A percentile compares a stretch with the other conserved stretches of the same genome.
phyloP scores from a whole-genome alignment of 1,140 invertebrate genomes.

The Caenorhabditis remanei region DNA sequence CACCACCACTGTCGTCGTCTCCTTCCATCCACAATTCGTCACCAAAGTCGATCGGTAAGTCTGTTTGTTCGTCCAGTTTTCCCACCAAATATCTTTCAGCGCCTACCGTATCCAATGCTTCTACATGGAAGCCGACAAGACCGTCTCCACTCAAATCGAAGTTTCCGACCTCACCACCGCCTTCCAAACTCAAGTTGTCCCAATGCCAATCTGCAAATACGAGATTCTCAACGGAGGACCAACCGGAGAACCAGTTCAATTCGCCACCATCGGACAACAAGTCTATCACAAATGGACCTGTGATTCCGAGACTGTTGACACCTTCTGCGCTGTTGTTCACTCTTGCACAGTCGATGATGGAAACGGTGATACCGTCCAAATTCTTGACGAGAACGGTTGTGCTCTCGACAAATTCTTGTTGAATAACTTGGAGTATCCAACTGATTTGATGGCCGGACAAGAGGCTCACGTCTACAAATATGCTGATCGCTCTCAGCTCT shows the following conservation, averaged over 20 bases:
- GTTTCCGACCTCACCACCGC: constrained; percentile 70
- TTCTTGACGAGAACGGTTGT: constrained; percentile 68
- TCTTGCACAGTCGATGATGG: constrained; percentile 69
- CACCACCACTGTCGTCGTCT: constrained; percentile 67
- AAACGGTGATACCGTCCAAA: constrained; percentile 67
- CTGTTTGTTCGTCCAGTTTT: neutral
- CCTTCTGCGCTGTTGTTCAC: constrained; percentile 70
- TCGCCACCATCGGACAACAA: constrained; percentile 67
- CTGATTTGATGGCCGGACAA: constrained; percentile 69
- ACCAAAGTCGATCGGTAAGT: constrained; percentile 66
- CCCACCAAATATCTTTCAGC: constrained; percentile 38
- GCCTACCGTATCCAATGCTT: constrained; percentile 71
- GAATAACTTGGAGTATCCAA: constrained; percentile 69
- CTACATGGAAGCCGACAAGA: constrained; percentile 72
- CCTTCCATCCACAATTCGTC: constrained; percentile 69
- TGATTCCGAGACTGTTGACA: constrained; percentile 68
- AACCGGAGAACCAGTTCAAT: constrained; percentile 68
- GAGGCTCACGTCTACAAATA: constrained; percentile 72
- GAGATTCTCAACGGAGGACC: constrained; percentile 70
- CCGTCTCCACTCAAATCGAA: constrained; percentile 68
- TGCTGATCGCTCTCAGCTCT: constrained; percentile 66
- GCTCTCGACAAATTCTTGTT: constrained; percentile 66
- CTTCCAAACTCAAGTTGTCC: constrained; percentile 69
- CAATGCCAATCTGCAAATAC: constrained; percentile 69
- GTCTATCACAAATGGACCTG: constrained; percentile 71